These are phyloP conservation scores for Wiebesia pumilae DNA, from an alignment of 1,140 invertebrate genomes.

Conservation along the genomic window DNA sequence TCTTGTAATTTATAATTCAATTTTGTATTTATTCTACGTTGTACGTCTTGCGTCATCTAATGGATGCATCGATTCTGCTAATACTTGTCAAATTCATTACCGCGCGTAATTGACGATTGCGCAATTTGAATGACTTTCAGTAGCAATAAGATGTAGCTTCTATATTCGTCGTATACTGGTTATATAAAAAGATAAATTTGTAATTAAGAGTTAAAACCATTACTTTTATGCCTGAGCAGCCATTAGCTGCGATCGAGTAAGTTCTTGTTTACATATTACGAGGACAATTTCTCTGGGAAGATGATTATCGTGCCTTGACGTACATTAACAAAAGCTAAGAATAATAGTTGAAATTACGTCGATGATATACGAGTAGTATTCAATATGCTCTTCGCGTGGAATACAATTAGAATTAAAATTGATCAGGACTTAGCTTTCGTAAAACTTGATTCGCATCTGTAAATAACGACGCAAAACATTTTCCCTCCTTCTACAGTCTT, in stretches of 20 bases:
- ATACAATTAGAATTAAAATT: too few species aligned
- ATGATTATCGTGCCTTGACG: too few species aligned
- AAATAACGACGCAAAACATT: too few species aligned
- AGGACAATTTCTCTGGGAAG: neutral
- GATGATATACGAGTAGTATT: too few species aligned
- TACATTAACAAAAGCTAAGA: neutral
- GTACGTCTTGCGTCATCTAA: neutral
- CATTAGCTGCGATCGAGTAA: neutral
- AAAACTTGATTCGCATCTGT: too few species aligned
- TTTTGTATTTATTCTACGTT: conserved; percentile 1
- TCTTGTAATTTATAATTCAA: conserved; percentile 1
- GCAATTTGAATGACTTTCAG: neutral
- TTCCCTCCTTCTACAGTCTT: too few species aligned
- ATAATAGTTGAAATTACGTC: too few species aligned
- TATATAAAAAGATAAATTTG: neutral
- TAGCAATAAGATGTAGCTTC: too few species aligned
- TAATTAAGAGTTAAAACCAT: neutral
- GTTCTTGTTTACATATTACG: neutral
- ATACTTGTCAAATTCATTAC: neutral
- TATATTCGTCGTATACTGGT: too few species aligned
- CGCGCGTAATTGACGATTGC: neutral
- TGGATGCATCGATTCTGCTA: neutral
- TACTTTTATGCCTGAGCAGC: too few species aligned
- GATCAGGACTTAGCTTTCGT: too few species aligned
- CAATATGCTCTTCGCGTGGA: neutral